These are phyloP conservation scores for Dasypus novemcinctus DNA, from an alignment of 2,113 vertebrate species.

Conservation along the genomic window DNA sequence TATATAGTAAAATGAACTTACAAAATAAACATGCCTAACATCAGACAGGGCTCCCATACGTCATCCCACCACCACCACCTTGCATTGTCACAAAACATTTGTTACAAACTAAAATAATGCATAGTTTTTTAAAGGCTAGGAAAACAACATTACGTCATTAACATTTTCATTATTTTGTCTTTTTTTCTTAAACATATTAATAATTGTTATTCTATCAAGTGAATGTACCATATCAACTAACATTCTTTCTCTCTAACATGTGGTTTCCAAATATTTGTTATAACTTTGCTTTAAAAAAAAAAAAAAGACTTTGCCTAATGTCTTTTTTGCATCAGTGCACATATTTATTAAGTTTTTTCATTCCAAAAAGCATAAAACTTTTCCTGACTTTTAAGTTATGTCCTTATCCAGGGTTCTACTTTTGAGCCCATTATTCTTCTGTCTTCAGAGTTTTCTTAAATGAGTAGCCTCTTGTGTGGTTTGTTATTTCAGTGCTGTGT, in stretches of 20 bases:
- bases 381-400: neutral
- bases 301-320: neutral
- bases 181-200: neutral
- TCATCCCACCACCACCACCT: too few relatives aligned
- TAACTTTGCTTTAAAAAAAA: too few relatives aligned
- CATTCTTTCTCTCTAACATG: neutral
- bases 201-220: neutral
- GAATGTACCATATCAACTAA: neutral
- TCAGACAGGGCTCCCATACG: too few relatives aligned
- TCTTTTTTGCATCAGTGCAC: neutral
- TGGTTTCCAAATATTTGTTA: neutral
- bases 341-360: neutral
- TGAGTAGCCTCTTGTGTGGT: neutral
- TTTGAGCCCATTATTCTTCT: neutral
- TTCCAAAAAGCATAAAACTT: neutral
- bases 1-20: too few relatives aligned
- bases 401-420: neutral
- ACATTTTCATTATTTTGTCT: neutral
- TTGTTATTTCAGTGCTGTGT: neutral
- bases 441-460: neutral
- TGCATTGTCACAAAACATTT: too few relatives aligned
- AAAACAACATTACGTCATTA: neutral
- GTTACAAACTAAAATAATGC: too few relatives aligned
- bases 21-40: too few relatives aligned
- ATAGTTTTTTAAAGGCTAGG: neutral